Evolutionary conservation across 2,888 invertebrate genomes (phyloP).

Genomic region (Sphecodes monilicornis): DNA sequence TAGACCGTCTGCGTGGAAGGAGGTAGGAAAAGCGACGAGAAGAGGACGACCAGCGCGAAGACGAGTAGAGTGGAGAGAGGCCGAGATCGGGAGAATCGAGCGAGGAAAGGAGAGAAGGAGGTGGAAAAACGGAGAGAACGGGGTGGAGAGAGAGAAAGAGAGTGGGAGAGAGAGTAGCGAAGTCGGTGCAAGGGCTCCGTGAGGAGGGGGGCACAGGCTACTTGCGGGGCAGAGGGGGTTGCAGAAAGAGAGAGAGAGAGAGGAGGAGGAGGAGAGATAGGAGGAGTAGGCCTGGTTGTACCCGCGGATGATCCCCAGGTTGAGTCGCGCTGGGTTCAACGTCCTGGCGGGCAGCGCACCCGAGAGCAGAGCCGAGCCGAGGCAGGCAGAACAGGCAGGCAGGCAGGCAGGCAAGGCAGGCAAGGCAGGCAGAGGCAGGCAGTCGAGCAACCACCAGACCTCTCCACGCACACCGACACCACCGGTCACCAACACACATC

Average conservation of each 20-base stretch:
- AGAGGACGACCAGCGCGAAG: neutral
- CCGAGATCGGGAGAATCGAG: conserved; percentile 14
- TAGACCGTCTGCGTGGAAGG: neutral
- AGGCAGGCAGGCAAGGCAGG: conserved; percentile 44
- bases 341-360: conserved; percentile 84
- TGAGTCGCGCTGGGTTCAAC: conserved; percentile 84
- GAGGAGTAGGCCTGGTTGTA: conserved; percentile 62
- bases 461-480: conserved; percentile 38
- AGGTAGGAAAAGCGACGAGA: neutral
- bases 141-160: conserved; percentile 12
- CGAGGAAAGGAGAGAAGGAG: conserved; percentile 11
- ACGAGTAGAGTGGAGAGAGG: conserved; percentile 37
- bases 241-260: conserved; percentile 8
- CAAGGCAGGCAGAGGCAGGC: conserved; percentile 50
- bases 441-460: conserved; percentile 8
- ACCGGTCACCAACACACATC: neutral
- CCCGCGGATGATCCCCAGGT: conserved; percentile 81
- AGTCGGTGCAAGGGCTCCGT: neutral
- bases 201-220: conserved; percentile 23
- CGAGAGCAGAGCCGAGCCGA: conserved; percentile 74
- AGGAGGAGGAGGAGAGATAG: conserved; percentile 24
- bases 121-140: conserved; percentile 30
- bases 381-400: conserved; percentile 50
- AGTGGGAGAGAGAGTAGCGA: neutral
- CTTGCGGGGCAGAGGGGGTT: conserved; percentile 3